These are phyloP conservation scores for Poeciliopsis turneri DNA, from an alignment of 2,797 vertebrate genomes.

Conservation along the genomic window DNA sequence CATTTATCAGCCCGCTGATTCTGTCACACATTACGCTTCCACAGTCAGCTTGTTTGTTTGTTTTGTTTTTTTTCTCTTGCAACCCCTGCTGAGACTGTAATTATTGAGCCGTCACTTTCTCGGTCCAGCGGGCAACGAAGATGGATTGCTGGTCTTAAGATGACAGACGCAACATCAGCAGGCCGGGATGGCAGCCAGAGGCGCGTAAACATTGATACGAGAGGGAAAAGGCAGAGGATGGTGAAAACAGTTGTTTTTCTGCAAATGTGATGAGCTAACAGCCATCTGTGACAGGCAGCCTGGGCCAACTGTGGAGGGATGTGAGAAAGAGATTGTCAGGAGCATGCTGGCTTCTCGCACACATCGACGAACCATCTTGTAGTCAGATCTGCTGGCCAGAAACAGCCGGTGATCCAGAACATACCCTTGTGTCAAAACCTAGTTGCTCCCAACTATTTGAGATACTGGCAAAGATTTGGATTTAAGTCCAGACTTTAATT, in stretches of 20 bases:
- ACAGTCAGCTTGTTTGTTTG: slow-evolving; percentile 45
- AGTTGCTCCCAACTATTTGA: neutral
- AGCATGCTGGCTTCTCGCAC: slow-evolving; percentile 54
- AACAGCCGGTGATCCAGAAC: slow-evolving; percentile 30
- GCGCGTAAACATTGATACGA: slow-evolving; percentile 63
- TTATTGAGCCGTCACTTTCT: slow-evolving; percentile 62
- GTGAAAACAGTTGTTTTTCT: slow-evolving; percentile 72
- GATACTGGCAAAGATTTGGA: neutral
- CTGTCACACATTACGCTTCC: slow-evolving; percentile 52
- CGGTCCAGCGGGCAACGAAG: slow-evolving; percentile 50
- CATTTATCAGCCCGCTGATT: slow-evolving; percentile 58
- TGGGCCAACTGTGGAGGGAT: slow-evolving; percentile 56
- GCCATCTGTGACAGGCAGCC: slow-evolving; percentile 63
- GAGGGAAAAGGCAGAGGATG: slow-evolving; percentile 51
- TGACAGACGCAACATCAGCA: slow-evolving; percentile 55
- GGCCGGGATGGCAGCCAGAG: slow-evolving; percentile 59
- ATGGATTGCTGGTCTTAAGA: slow-evolving; percentile 56
- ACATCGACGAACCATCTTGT: slow-evolving; percentile 54
- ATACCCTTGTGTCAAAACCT: slow-evolving; percentile 7
- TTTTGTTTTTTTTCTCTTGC: slow-evolving; percentile 1
- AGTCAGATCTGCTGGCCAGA: slow-evolving; percentile 31
- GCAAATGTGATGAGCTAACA: slow-evolving; percentile 59
- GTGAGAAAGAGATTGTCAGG: slow-evolving; percentile 54
- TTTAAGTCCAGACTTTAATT: neutral
- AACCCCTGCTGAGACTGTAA: slow-evolving; percentile 52